Percentiles rank a stretch among this genome's conserved stretches.
These are phyloP conservation scores for Pteruthius melanotis DNA, from an alignment of 2,113 vertebrate species.

Conservation along the genomic window DNA sequence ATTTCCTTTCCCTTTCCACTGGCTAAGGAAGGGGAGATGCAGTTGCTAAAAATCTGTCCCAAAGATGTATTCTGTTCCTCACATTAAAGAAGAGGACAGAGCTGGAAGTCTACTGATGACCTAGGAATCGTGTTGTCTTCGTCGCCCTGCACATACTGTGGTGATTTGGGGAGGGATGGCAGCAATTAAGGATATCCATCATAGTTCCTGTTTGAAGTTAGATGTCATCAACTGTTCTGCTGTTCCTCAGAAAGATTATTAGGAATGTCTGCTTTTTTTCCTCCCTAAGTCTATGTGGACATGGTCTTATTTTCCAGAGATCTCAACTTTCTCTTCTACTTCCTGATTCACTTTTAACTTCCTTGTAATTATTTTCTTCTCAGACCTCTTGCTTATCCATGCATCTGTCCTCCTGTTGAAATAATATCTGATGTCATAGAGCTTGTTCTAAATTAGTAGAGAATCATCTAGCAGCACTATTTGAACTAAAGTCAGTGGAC, in stretches of 20 bases:
- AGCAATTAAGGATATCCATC: not conserved
- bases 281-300: not conserved
- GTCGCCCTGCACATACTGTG: not conserved
- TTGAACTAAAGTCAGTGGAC: slow-evolving; percentile 40
- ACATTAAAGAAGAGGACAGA: not conserved
- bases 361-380: not conserved
- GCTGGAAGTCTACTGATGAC: not conserved
- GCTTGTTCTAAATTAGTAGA: not conserved
- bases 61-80: not conserved
- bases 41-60: not conserved
- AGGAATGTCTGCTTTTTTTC: not conserved
- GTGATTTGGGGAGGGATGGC: not conserved
- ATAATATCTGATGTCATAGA: not conserved
- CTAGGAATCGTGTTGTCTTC: not conserved
- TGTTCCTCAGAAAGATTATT: not conserved
- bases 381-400: not conserved
- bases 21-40: not conserved
- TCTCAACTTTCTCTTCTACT: not conserved
- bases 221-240: not conserved
- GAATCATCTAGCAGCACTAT: not conserved
- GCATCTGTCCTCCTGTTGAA: not conserved
- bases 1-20: not conserved
- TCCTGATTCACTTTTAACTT: not conserved
- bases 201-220: not conserved
- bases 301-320: not conserved